A percentile compares a stretch with the other conserved stretches of the same genome.
phyloP scores from a whole-genome alignment of 2,113 vertebrate species.

The Odobenus rosmarus region DNA sequence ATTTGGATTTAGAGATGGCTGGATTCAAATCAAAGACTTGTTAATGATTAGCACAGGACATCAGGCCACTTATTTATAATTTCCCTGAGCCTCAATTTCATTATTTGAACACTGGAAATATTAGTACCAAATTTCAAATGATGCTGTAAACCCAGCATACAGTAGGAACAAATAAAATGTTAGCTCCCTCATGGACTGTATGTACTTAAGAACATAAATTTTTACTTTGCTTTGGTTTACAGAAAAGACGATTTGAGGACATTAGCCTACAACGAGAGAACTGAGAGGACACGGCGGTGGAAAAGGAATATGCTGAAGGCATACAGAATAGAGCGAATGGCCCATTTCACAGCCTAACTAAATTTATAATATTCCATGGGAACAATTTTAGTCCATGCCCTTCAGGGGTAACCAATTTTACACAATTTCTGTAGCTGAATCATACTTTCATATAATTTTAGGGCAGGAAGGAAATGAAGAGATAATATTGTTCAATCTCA shows the following conservation, averaged over 20 bases:
- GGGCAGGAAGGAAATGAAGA: slow-evolving; percentile 44
- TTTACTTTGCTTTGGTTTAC: background rate
- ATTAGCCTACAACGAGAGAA: background rate
- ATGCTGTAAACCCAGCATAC: background rate
- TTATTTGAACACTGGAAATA: slow-evolving; percentile 15
- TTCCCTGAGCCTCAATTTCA: slow-evolving; percentile 26
- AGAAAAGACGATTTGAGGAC: background rate
- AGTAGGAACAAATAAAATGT: background rate
- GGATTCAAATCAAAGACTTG: slow-evolving; percentile 1
- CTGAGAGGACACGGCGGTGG: rapidly evolving
- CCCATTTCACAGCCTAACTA: background rate
- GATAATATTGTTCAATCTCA: background rate
- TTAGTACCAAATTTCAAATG: slow-evolving; percentile 24
- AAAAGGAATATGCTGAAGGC: background rate
- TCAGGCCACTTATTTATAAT: background rate
- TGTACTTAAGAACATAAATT: background rate
- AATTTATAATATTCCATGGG: background rate
- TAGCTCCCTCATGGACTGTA: background rate
- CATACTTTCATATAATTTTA: slow-evolving; percentile 3
- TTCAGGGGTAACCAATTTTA: slow-evolving; percentile 33
- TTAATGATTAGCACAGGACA: background rate
- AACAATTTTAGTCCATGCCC: background rate
- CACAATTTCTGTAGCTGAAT: background rate
- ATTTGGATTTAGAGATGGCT: background rate
- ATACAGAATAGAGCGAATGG: background rate